A percentile compares a stretch with the other conserved stretches of the same genome.
Conservation (phyloP, 2,888 invertebrate species). For the Vanessa cardui region DNA sequence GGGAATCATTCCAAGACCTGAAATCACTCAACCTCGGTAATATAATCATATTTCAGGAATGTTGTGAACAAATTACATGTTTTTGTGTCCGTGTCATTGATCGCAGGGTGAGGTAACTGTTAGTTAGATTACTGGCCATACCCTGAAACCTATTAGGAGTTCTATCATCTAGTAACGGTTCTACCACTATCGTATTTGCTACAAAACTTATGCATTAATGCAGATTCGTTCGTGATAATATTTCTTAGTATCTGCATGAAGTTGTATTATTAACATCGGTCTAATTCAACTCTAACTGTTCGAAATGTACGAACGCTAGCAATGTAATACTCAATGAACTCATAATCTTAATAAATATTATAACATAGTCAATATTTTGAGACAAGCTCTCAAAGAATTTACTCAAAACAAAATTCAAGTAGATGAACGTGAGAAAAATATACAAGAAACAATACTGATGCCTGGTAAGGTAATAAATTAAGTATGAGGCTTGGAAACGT, state of each 20-base stretch:
- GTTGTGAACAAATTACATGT: slow-evolving; percentile 23
- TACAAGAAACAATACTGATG: slow-evolving; percentile 18
- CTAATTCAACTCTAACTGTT: background rate
- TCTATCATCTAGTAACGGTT: slow-evolving; percentile 72
- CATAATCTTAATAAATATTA: too few relatives aligned
- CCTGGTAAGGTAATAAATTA: slow-evolving; percentile 31
- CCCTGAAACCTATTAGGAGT: slow-evolving; percentile 63
- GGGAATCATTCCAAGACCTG: background rate
- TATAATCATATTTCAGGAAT: slow-evolving; percentile 1
- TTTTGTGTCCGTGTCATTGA: slow-evolving; percentile 28
- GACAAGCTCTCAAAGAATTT: background rate
- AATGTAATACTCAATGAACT: background rate
- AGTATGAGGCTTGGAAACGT: slow-evolving; percentile 23
- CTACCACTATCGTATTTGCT: slow-evolving; percentile 46
- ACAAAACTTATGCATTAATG: slow-evolving; percentile 24
- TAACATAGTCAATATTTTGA: background rate
- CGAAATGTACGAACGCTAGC: background rate
- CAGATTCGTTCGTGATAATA: slow-evolving; percentile 32
- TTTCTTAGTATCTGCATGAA: slow-evolving; percentile 10
- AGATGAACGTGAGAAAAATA: slow-evolving; percentile 14
- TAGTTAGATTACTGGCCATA: slow-evolving; percentile 55
- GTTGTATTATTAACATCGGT: background rate
- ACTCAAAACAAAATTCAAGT: background rate
- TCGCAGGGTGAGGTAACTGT: slow-evolving; percentile 65
- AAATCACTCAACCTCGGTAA: background rate